Percentiles rank a stretch among this genome's conserved stretches.
Evolutionary conservation across 1,140 invertebrate genomes (phyloP).

Genomic region (Mesaphorura yosii): DNA sequence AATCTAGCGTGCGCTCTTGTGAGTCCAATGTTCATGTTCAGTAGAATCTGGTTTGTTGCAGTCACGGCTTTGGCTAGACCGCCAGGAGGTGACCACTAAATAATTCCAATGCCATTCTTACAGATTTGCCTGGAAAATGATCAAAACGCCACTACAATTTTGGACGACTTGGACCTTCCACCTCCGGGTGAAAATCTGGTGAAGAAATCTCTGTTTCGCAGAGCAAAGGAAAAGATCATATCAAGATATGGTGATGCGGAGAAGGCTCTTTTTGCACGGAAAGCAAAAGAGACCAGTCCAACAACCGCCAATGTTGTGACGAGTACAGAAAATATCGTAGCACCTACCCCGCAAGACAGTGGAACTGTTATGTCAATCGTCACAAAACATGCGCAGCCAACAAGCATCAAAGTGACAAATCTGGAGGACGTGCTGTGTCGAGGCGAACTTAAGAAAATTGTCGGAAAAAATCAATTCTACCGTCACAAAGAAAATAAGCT

Average conservation of each 20-base stretch:
- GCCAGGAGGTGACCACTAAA: not conserved
- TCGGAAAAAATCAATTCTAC: conserved; percentile 22
- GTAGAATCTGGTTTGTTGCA: not conserved
- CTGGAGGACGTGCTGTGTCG: conserved; percentile 22
- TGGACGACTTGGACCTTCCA: conserved; percentile 28
- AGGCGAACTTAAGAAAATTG: conserved; percentile 16
- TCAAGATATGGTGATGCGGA: conserved; percentile 26
- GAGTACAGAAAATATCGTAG: not conserved
- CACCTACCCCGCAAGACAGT: not conserved
- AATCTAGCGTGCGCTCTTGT: conserved; percentile 24
- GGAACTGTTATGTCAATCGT: conserved; percentile 1
- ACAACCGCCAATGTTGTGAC: not conserved
- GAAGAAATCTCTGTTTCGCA: conserved; percentile 30
- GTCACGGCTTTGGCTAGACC: no score
- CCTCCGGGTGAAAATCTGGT: conserved; percentile 13
- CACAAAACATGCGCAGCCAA: not conserved
- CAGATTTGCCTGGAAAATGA: conserved; percentile 28
- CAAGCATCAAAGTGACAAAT: conserved; percentile 21
- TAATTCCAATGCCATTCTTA: conserved; percentile 4
- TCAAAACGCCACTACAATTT: conserved; percentile 24
- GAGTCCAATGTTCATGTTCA: conserved; percentile 3
- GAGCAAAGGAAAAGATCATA: conserved; percentile 30
- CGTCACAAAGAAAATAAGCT: conserved; percentile 25
- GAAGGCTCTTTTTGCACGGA: conserved; percentile 16
- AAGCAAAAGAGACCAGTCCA: conserved; percentile 5